Evolutionary conservation across 2,113 vertebrate genomes (phyloP), one percentile per base, ranked within the genome.

Genomic region (Albula glossodonta): DNA sequence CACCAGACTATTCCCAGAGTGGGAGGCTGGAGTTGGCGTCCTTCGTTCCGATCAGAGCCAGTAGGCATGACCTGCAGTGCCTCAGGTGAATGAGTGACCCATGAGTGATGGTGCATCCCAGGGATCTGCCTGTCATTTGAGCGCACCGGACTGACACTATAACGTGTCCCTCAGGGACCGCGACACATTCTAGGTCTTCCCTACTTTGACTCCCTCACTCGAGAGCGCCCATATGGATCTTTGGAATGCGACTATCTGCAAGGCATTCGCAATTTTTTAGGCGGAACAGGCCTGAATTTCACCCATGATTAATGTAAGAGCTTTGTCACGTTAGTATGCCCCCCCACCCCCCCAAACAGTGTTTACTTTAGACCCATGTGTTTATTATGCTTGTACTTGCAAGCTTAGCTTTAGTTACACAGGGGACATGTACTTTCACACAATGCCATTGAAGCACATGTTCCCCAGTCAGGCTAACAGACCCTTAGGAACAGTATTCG

Each of bases 341-440:
- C 60, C 31, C 31, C 31, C 60, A 0, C 31, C 31, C 31, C 31
- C 60, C 60, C 22, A n/a, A 74, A 48, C 63, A 8, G 41, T 81
- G 81, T 82, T 22, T 88, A 78, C 78, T 83, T 53, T 83, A 57
- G 53, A 60, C 74, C 57, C 19, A 63, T 85, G 31, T 80, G 31
- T 57, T 80, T 81, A 60, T 88, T 82, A 56, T 82, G 60, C 82
- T 48, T 83, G 82, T 74, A 80, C 87, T 88, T 80, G 82, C 74
- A 5, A 22, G 78, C 80, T 85, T 86, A 84, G 83, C 83, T 5
- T 5, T 81, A 77, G 78, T 52, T 70, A 86, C 82, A 84, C 85
- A 84, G 5, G n/a, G 63, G 83, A 74, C 19, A 79, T 83, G n/a
- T 77, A 60, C 83, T 85, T 60, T 57, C 56, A 78, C 70, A 74